These are phyloP conservation scores for Standfussiana lucernea DNA, from an alignment of 2,888 invertebrate species.

Conservation along the genomic window DNA sequence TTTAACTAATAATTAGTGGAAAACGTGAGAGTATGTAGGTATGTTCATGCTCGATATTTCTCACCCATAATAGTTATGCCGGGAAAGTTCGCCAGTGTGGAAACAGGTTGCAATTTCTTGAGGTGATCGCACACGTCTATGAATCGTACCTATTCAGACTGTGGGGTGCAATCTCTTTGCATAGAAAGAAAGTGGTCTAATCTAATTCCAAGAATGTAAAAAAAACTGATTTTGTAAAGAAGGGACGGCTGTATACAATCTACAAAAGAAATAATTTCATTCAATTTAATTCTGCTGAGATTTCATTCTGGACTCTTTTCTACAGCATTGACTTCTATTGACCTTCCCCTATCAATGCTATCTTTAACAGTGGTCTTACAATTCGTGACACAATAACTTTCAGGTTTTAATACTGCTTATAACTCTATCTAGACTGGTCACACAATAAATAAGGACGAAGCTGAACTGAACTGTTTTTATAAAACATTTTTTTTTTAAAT, in stretches of 20 bases:
- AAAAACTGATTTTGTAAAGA: neutral
- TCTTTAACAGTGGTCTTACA: neutral
- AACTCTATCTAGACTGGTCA: neutral
- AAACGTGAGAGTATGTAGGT: constrained; percentile 1
- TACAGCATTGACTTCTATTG: neutral
- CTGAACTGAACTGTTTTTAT: neutral
- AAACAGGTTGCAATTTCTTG: constrained; percentile 11
- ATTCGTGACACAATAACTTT: neutral
- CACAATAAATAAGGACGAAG: neutral
- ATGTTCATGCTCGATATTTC: neutral
- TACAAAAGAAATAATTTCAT: constrained; percentile 7
- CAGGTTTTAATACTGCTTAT: neutral
- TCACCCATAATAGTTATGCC: constrained; percentile 9
- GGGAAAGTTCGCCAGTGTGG: constrained; percentile 3
- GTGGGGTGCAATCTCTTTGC: neutral
- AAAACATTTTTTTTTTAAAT: no score
- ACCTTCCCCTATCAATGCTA: neutral
- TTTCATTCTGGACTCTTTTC: constrained; percentile 9
- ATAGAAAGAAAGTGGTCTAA: constrained; percentile 8
- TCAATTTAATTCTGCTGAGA: neutral
- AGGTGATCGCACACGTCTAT: neutral
- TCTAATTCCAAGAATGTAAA: neutral
- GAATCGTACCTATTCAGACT: constrained; percentile 10
- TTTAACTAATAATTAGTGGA: neutral
- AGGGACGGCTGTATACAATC: neutral